A percentile compares a stretch with the other conserved stretches of the same genome.
These are phyloP conservation scores for Sebastes glaucus DNA, from an alignment of 2,797 vertebrate species.

Conservation along the genomic window DNA sequence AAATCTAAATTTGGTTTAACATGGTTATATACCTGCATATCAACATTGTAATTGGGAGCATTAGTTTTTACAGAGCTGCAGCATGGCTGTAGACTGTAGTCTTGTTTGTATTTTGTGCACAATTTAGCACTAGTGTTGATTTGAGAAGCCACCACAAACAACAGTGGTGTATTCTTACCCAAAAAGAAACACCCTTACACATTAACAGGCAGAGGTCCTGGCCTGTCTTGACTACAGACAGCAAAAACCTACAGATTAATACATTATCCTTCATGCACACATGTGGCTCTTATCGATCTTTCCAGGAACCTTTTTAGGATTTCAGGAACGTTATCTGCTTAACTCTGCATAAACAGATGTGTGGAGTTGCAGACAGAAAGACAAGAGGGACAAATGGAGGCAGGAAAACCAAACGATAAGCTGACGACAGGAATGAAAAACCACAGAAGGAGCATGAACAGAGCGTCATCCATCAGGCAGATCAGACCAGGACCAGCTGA, in stretches of 20 bases:
- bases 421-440: conserved; percentile 53
- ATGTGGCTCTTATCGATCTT: conserved; percentile 24
- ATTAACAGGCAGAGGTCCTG: not conserved
- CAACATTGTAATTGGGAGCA: not conserved
- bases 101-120: not conserved
- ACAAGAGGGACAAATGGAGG: conserved; percentile 26
- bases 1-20: not conserved
- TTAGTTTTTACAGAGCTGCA: not conserved
- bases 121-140: not conserved
- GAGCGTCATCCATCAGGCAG: conserved; percentile 68
- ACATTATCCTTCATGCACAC: conserved; percentile 1
- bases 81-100: not conserved
- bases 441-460: conserved; percentile 19
- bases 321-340: conserved; percentile 33
- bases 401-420: conserved; percentile 44
- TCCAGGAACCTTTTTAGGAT: conserved; percentile 6
- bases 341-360: conserved; percentile 51
- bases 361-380: conserved; percentile 40
- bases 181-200: not conserved
- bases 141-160: not conserved
- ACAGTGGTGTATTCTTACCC: not conserved
- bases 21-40: not conserved
- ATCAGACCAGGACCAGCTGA: conserved; percentile 36
- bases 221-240: not conserved
- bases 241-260: conserved; percentile 1